Base-by-base conservation (phyloP, 2,113 vertebrate genomes). In the Oxygymnocypris stewartii region DNA sequence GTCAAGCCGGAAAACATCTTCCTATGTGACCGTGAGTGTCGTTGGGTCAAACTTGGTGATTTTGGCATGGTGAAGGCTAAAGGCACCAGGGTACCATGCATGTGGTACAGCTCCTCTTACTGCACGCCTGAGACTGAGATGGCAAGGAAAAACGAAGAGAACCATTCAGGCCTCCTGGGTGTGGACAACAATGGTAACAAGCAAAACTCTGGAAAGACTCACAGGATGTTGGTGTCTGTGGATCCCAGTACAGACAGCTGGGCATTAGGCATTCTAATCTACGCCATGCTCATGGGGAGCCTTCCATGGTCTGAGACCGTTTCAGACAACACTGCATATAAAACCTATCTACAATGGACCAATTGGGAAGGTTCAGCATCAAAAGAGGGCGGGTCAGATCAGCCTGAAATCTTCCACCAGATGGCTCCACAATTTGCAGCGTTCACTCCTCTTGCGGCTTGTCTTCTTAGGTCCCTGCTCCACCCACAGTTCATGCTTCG, bases 1-100 rank as follows among this genome's bases (percentile, higher is more conserved):
- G 89, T 98, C 84, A 98, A 98, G 89, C 96, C 97, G 0, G 97
- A 98, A 90, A 98, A 98, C 0, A 93, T 98, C 69, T 94, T 98
- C 87, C 95, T 98, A 84, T 98, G 96, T 0, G 97, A 97, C 89
- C 59, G 91, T 0, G 89, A 86, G 0, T 97, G 97, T 54, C 93
- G 89, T 1, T 95, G 91, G 25, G 96, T 98, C 88, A 97, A 97
- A 88, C 94, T 98, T 10, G 96, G 95, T 0, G 97, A 98, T 92
- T 96, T 98, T 5, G 97, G 96, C 59, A 95, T 97, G 92, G 96
- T 96, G 6, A 95, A 96, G 20, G 90, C 95, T 0, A 92, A 88
- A 25, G 96, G 96, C 80, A 94, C 93, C 0, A 92, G 87, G 0
- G 88, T 95, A 14, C 94, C 93, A 0, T 96, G 95, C 31, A 95